phyloP scores from a whole-genome alignment of 2,888 invertebrate genomes.

The Drosophila suboccidentalis region DNA sequence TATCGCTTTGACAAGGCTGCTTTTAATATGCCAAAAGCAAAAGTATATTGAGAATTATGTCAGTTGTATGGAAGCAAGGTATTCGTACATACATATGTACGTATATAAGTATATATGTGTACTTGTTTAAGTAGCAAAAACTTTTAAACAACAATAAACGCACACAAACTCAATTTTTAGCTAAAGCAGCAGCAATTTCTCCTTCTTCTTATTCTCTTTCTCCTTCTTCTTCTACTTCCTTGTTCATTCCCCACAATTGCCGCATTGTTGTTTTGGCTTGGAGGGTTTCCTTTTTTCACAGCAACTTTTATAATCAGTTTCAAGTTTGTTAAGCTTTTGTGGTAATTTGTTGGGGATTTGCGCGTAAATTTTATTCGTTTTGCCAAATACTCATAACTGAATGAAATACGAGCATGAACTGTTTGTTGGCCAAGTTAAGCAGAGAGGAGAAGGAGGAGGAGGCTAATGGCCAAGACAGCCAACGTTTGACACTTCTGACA shows the following conservation, averaged over 20 bases:
- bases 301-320: constrained; percentile 78
- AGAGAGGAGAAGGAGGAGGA: neutral
- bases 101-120: constrained; percentile 19
- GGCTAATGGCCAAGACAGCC: constrained; percentile 46
- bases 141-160: constrained; percentile 58
- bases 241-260: neutral
- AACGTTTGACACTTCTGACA: constrained; percentile 37
- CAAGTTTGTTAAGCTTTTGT: constrained; percentile 77
- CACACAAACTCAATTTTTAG: constrained; percentile 33
- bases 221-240: neutral
- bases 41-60: constrained; percentile 25
- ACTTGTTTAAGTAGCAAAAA: constrained; percentile 61
- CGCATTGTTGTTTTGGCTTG: constrained; percentile 35
- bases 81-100: neutral
- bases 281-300: constrained; percentile 34
- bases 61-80: neutral
- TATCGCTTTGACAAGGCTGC: constrained; percentile 42
- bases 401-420: constrained; percentile 50
- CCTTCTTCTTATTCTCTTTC: neutral
- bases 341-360: constrained; percentile 75
- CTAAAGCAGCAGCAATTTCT: constrained; percentile 12
- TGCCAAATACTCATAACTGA: constrained; percentile 38
- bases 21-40: constrained; percentile 60
- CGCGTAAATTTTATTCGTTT: constrained; percentile 67
- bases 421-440: constrained; percentile 28